A percentile compares a stretch with the other conserved stretches of the same genome.
phyloP scores from a whole-genome alignment of 2,113 vertebrate species.

The Pongo pygmaeus region DNA sequence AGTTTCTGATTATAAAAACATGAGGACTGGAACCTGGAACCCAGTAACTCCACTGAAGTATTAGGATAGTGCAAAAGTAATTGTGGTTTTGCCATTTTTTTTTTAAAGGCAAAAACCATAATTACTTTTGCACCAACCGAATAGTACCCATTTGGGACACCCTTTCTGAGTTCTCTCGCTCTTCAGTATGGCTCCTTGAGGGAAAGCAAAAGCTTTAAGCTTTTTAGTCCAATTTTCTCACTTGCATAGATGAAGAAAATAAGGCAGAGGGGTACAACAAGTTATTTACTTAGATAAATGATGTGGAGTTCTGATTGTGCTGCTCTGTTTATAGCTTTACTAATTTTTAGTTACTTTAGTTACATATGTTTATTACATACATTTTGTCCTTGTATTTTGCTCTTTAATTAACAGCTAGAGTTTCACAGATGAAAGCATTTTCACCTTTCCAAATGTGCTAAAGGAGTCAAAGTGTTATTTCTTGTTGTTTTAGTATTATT shows the following conservation, averaged over 20 bases:
- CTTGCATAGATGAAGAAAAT: not conserved
- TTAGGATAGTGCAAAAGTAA: too few relatives aligned
- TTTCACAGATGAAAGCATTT: not conserved
- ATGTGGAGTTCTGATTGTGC: not conserved
- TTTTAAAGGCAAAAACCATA: too few relatives aligned
- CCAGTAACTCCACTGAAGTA: not conserved
- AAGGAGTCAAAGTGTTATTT: not conserved
- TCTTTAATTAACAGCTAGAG: not conserved
- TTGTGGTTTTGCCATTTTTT: too few relatives aligned
- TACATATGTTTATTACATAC: too few relatives aligned
- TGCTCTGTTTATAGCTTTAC: not conserved
- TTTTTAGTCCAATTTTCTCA: not conserved
- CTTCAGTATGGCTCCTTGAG: not conserved
- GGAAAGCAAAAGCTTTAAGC: not conserved
- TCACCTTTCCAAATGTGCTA: not conserved
- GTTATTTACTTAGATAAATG: not conserved
- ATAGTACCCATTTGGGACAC: fast-evolving
- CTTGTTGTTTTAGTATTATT: not conserved
- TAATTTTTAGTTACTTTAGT: not conserved
- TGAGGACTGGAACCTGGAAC: not conserved
- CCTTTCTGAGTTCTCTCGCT: fast-evolving
- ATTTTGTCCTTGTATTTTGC: not conserved
- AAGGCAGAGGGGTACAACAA: not conserved
- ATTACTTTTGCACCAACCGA: too few relatives aligned
- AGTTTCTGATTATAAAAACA: not conserved